phyloP scores from a whole-genome alignment of 2,888 invertebrate species.

The Coelopa pilipes region DNA sequence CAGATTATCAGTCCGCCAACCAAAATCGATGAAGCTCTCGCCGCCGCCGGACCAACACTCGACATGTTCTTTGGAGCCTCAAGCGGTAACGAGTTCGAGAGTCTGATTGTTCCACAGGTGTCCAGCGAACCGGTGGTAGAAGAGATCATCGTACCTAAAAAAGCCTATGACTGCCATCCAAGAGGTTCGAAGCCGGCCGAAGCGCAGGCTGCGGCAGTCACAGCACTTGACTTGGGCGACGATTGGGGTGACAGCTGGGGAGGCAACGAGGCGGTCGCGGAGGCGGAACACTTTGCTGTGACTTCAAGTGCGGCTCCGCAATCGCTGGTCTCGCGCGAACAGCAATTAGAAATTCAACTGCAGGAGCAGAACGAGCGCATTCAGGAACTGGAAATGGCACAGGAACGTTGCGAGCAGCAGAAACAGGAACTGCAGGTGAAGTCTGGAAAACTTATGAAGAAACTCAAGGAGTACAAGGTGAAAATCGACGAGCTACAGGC shows the following conservation, averaged over 20 bases:
- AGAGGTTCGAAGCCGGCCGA: slow-evolving; percentile 37
- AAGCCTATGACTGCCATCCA: slow-evolving; percentile 70
- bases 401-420: slow-evolving; percentile 72
- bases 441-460: slow-evolving; percentile 82
- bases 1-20: slow-evolving; percentile 45
- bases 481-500: slow-evolving; percentile 69
- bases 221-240: slow-evolving; percentile 51
- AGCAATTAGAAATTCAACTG: slow-evolving; percentile 65
- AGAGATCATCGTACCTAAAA: slow-evolving; percentile 69
- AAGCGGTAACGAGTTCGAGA: slow-evolving; percentile 47
- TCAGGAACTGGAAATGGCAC: slow-evolving; percentile 71
- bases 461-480: slow-evolving; percentile 83
- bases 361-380: slow-evolving; percentile 72
- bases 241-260: slow-evolving; percentile 70
- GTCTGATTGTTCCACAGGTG: slow-evolving; percentile 45
- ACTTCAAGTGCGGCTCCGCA: slow-evolving; percentile 22
- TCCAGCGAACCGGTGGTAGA: slow-evolving; percentile 59
- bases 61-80: slow-evolving; percentile 62
- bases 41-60: slow-evolving; percentile 51
- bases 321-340: slow-evolving; percentile 51
- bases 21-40: slow-evolving; percentile 35
- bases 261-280: slow-evolving; percentile 71
- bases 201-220: slow-evolving; percentile 17
- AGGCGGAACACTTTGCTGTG: slow-evolving; percentile 65
- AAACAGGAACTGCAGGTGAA: slow-evolving; percentile 76